Base-by-base conservation (phyloP, 2,888 invertebrate species). In the Drosophila subquinaria region DNA sequence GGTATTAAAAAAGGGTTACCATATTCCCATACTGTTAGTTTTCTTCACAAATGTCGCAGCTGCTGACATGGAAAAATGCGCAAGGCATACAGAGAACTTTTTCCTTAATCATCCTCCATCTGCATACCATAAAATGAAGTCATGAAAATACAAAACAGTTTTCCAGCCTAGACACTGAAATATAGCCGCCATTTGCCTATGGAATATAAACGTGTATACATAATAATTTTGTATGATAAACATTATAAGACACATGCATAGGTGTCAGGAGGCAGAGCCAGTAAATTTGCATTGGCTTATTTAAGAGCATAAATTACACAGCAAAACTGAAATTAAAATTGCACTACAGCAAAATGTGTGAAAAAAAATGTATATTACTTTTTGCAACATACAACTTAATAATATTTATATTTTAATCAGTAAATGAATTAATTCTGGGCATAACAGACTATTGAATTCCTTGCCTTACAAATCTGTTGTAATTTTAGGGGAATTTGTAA, bases 51-150 rank as follows among this genome's bases (percentile, higher is more conserved):
- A 74, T 78, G 72, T 78, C 76, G 55, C 67, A 70, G 63, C 63
- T 62, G 67, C 52, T 79, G 79, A 79, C 66, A 67, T 73, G 71
- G 59, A 88, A 81, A 84, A 84, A 79, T 68, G 47, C 36, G 56
- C 62, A 52, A 51, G 43, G 43, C 42, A 57, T 43, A 8, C 47
- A 57, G 20, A 52, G n/a, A 27, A 42, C 4, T n/a, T 40, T 2
- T 2, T 15, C 17, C 13, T 23, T 20, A 52, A 47, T 3, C 4
- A 48, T 15, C 35, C 48, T 17, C 9, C 13, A 38, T 38, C 40
- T n/a, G 15, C 27, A 48, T 30, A 10, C 23, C 15, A 17, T 23
- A 17, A 47, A 73, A 73, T 60, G 40, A 55, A 78, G 69, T 60
- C 52, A 59, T 53, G 17, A 27, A 48, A 56, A 60, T 57, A 51